Evolutionary conservation across 2,113 vertebrate species (phyloP).

Genomic region (Pseudorasbora parva): DNA sequence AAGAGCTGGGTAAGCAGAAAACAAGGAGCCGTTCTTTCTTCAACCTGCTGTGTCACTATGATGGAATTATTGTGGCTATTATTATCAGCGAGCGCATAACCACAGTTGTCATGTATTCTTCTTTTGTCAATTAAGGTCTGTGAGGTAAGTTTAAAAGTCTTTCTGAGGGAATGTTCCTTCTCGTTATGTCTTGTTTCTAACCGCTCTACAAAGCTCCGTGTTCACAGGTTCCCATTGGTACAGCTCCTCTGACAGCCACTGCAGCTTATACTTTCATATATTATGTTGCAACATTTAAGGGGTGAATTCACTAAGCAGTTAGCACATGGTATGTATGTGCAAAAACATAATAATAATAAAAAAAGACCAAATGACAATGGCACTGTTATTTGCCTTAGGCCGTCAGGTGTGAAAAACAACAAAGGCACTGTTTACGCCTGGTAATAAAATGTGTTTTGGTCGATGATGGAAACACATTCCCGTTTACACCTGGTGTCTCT

Average conservation of each 20-base stretch:
- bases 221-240: neutral
- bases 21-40: neutral
- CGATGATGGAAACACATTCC: too few species aligned
- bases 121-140: conserved; percentile 37
- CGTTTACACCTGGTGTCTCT: too few species aligned
- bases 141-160: conserved; percentile 44
- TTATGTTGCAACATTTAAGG: neutral
- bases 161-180: neutral
- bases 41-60: too few species aligned
- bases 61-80: neutral
- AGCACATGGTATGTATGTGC: neutral
- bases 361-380: too few species aligned
- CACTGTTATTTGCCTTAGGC: too few species aligned
- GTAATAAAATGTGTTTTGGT: too few species aligned
- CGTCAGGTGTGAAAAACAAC: too few species aligned
- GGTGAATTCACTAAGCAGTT: neutral
- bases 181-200: neutral
- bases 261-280: neutral
- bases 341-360: too few species aligned
- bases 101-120: conserved; percentile 44
- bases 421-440: too few species aligned
- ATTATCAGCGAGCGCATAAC: conserved; percentile 49
- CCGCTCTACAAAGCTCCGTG: neutral
- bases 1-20: conserved; percentile 90
- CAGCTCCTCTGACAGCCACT: neutral